Evolutionary conservation across 2,797 vertebrate genomes (phyloP), one percentile per base, ranked within the genome.

Genomic region (Microtus obscurus): DNA sequence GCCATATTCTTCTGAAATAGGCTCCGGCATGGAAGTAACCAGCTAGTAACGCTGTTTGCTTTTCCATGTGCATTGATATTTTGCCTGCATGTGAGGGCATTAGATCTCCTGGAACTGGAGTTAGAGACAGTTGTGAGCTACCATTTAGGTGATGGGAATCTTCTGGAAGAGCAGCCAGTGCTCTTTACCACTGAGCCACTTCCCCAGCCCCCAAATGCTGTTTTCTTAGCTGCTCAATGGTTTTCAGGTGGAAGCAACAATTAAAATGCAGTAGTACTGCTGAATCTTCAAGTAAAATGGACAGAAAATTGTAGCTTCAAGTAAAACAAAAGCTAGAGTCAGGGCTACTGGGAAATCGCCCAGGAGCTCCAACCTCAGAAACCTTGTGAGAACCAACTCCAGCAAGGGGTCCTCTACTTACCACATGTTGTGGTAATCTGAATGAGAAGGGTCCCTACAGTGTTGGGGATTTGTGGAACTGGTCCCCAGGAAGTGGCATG

Each of bases 211-310:
- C 17, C 27, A 48, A 77, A 77, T 31, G 14, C 43, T 31, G 74
- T 77, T 77, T 77, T 48, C 34, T 14, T 0, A 25, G 29, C 59
- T 81, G 21, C 81, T 71, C 69, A 71, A 71, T 40, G 86, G 91
- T 0, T 0, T 93, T 93, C 93, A 89, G 90, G 78, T 45, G 48
- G 63, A 94, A 91, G 40, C 51, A 89, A 90, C 45, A 94, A 73
- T 91, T 88, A 95, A 96, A 93, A 93, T 10, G 73, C 23, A 95
- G 87, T 40, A n/a, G 25, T 86, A 48, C 76, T 43, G 23, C 27
- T 29, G 12, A 14, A 17, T 67, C 74, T 91, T 94, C 89, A 89
- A 94, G 87, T 90, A 93, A 95, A 95, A 91, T 87, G 93, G 89
- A 74, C 83, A 40, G 45, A 82, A 45, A 91, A 89, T 37, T 88